Evolutionary conservation across 2,888 invertebrate genomes (phyloP), one percentile per base, ranked within the genome.

Genomic region (Hirtodrosophila cameraria): DNA sequence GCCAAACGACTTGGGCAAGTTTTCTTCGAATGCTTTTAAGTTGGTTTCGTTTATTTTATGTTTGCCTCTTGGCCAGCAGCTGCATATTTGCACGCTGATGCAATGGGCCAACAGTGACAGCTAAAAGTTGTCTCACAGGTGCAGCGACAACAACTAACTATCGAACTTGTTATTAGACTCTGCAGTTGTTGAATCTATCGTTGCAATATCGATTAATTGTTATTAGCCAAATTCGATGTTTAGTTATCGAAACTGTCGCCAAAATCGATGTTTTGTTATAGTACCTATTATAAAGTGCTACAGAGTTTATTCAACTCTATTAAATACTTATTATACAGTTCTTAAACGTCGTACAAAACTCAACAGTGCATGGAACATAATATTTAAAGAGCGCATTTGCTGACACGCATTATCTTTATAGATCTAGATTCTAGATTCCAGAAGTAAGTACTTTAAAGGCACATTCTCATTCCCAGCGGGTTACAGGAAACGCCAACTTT

Each of bases 41-140:
- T 62, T 38, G 16, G 30, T 63, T 69, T 58, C 45, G 28, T 64
- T 59, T 25, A 25, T 18, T 48, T 53, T 46, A 35, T 42, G 50
- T 28, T 31, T 41, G 15, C 31, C 35, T 49, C 43, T 41, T 46
- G 15, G 33, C 52, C 54, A 69, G 72, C 54, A 69, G 72, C 60
- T 64, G 66, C 49, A 74, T 77, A 61, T 80, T 84, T 74, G 64
- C 61, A 55, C 63, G 64, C 79, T 79, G 79, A 80, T 80, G 79
- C 79, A 80, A 80, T 72, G 75, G 25, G 2, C 30, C 42, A 6
- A 68, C 63, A 64, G 70, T 75, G 52, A 4, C 43, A 13, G 53
- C 59, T 60, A 72, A 69, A 72, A 69, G 75, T 69, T 31, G 59
- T 59, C 48, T 33, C 57, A 50, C 55, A 59, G 58, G 52, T 69